These are phyloP conservation scores for Eutolmus rufibarbis DNA, from an alignment of 2,888 invertebrate genomes.

Conservation along the genomic window DNA sequence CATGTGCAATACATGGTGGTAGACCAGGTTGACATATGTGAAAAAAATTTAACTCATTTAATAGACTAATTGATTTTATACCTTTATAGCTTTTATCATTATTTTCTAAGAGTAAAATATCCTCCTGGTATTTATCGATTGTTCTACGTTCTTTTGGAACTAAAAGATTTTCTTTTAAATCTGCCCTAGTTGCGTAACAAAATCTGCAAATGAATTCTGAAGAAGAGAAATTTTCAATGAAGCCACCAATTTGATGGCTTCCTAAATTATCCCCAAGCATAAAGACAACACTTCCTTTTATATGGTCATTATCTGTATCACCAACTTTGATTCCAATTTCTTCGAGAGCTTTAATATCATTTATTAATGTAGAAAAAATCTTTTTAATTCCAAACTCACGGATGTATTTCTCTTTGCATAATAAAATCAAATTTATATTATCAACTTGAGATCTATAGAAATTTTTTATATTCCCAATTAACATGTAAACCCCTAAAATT, in stretches of 20 bases:
- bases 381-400: background rate
- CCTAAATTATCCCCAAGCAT: background rate
- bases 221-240: background rate
- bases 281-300: background rate
- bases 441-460: background rate
- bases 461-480: background rate
- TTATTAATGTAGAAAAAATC: background rate
- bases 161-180: background rate
- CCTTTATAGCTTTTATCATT: no score
- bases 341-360: background rate
- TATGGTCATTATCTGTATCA: background rate
- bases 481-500: background rate
- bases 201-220: background rate
- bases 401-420: background rate
- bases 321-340: background rate
- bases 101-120: no score
- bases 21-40: no score
- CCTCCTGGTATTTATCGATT: background rate
- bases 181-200: background rate
- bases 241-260: background rate
- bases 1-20: no score
- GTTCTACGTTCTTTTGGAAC: background rate
- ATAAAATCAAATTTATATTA: background rate
- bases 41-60: no score
- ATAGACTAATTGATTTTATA: no score